phyloP scores from a whole-genome alignment of 1,140 invertebrate genomes.

The Drosophila ogumai region DNA sequence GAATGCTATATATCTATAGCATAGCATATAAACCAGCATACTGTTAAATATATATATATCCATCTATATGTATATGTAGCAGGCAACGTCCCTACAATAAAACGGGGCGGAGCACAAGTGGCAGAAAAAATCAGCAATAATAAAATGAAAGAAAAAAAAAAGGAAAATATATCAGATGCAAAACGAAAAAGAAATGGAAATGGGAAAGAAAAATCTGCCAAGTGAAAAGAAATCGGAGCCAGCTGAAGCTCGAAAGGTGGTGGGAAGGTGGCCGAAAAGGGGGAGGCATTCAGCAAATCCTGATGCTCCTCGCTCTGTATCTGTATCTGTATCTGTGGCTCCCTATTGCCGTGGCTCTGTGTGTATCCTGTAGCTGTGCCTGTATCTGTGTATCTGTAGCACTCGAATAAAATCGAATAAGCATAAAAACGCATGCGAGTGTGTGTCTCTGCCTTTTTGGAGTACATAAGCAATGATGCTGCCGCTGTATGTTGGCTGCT shows the following conservation, averaged over 20 bases:
- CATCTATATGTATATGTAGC: constrained; percentile 49
- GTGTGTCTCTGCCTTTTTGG: constrained; percentile 28
- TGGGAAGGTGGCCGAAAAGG: constrained; percentile 17
- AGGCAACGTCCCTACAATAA: constrained; percentile 78
- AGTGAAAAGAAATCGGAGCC: constrained; percentile 82
- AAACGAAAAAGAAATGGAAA: constrained; percentile 49
- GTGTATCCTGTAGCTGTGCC: constrained; percentile 28
- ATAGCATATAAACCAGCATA: constrained; percentile 36
- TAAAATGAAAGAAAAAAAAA: constrained; percentile 26
- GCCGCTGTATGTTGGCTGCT: constrained; percentile 1
- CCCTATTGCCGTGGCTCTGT: background rate
- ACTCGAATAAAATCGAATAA: constrained; percentile 82
- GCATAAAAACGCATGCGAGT: constrained; percentile 77
- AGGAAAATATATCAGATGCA: constrained; percentile 36
- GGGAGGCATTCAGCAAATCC: constrained; percentile 69
- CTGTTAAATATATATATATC: constrained; percentile 32
- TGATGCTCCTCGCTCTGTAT: constrained; percentile 63
- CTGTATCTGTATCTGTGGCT: constrained; percentile 25
- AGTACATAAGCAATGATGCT: constrained; percentile 56
- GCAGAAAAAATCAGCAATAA: constrained; percentile 46
- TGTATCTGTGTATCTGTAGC: constrained; percentile 59
- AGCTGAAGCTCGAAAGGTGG: constrained; percentile 10
- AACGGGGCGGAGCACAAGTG: constrained; percentile 80
- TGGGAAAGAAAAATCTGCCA: constrained; percentile 81
- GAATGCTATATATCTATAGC: constrained; percentile 46